Evolutionary conservation across 2,113 vertebrate genomes (phyloP).

Genomic region (Gopherus evgoodei): DNA sequence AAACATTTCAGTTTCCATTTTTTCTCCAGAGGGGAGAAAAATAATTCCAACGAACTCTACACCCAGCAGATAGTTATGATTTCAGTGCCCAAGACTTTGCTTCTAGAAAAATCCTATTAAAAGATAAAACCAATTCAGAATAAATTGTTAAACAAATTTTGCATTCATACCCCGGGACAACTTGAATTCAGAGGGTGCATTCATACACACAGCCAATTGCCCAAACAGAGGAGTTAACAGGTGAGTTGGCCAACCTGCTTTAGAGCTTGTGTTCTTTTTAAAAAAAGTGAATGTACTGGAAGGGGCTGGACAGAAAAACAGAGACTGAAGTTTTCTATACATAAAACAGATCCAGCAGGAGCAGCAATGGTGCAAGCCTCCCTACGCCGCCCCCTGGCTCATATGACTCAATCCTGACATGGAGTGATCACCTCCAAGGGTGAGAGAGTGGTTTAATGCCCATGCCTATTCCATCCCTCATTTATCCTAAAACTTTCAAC

Average conservation of each 20-base stretch:
- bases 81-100: too few species aligned
- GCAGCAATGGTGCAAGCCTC: neutral
- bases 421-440: neutral
- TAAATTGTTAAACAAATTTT: too few species aligned
- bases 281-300: neutral
- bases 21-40: too few species aligned
- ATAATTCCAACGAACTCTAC: too few species aligned
- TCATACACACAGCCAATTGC: too few species aligned
- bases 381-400: neutral
- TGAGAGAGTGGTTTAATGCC: neutral
- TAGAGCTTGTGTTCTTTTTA: neutral
- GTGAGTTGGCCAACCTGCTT: neutral
- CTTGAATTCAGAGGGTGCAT: too few species aligned
- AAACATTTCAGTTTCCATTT: too few species aligned
- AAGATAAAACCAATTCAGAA: too few species aligned
- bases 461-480: neutral
- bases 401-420: accelerated
- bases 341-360: neutral
- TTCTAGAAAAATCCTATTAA: too few species aligned
- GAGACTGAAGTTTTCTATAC: neutral
- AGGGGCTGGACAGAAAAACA: neutral
- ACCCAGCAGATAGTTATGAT: too few species aligned
- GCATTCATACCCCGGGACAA: too few species aligned
- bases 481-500: neutral
- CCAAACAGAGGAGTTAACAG: neutral